These are phyloP conservation scores for Rhizoglyphus robini DNA, from an alignment of 1,140 invertebrate genomes.

Conservation along the genomic window DNA sequence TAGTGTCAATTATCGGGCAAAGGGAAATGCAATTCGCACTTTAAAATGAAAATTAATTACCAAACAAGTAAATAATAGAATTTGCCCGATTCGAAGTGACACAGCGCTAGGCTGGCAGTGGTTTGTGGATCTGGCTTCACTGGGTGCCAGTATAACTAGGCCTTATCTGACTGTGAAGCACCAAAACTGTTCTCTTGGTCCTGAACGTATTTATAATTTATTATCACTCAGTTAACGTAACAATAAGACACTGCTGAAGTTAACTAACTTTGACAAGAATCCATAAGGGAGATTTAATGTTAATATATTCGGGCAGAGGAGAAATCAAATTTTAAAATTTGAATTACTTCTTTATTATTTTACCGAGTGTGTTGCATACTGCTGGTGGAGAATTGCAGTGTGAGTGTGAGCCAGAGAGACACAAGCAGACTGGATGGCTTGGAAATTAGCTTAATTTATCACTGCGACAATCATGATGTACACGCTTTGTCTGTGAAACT, in stretches of 20 bases:
- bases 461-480: not conserved
- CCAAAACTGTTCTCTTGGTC: not conserved
- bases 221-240: not conserved
- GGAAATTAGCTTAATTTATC: constrained; percentile 14
- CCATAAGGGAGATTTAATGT: constrained; percentile 12
- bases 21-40: not conserved
- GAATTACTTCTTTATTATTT: not conserved
- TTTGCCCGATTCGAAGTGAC: not conserved
- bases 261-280: constrained; percentile 18
- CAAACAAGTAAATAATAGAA: constrained; percentile 5
- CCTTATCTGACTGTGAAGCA: not conserved
- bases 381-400: too few species aligned
- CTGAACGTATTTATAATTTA: constrained; percentile 17
- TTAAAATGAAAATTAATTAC: constrained; percentile 14
- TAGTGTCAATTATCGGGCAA: too few species aligned
- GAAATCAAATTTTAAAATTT: constrained; percentile 15
- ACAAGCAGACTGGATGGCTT: not conserved
- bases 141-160: not conserved
- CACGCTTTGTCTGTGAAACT: not conserved
- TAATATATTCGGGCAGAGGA: not conserved
- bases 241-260: constrained; percentile 10
- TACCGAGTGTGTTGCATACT: not conserved
- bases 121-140: not conserved
- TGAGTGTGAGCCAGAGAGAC: too few species aligned
- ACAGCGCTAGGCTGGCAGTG: not conserved